A percentile compares a stretch with the other conserved stretches of the same genome.
phyloP scores from a whole-genome alignment of 2,888 invertebrate genomes.

The Erynnis tages region DNA sequence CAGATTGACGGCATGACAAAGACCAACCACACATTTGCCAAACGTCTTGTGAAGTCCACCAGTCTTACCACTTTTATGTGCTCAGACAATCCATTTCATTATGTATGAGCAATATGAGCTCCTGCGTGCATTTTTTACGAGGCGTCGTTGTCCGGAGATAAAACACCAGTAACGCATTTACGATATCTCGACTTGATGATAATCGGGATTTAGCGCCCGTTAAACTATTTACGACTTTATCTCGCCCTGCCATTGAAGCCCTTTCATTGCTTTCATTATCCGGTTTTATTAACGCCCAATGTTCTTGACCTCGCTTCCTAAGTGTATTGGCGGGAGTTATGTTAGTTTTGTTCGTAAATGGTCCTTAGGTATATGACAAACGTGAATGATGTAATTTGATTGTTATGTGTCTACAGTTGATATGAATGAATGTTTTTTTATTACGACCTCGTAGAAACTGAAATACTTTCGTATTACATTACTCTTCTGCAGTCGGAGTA shows the following conservation, averaged over 20 bases:
- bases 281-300: conserved; percentile 15
- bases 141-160: conserved; percentile 6
- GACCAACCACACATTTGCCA: too few species aligned
- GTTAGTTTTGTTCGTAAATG: neutral
- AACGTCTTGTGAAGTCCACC: too few species aligned
- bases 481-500: too few species aligned
- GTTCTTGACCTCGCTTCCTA: conserved; percentile 13
- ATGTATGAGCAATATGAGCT: neutral
- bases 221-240: conserved; percentile 31
- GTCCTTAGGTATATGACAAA: neutral
- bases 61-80: too few species aligned
- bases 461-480: too few species aligned
- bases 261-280: conserved; percentile 18
- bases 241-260: conserved; percentile 8
- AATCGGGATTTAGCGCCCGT: conserved; percentile 32
- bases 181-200: conserved; percentile 24
- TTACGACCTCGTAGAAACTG: too few species aligned
- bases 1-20: too few species aligned
- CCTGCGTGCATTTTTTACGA: conserved; percentile 7
- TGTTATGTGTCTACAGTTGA: too few species aligned
- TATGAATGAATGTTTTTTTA: too few species aligned
- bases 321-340: conserved; percentile 19
- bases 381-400: too few species aligned
- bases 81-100: conserved; percentile 4
- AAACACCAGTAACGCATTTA: conserved; percentile 23